A percentile compares a stretch with the other conserved stretches of the same genome.
Conservation (phyloP, 2,113 vertebrate genomes). For the Semnornis frantzii region DNA sequence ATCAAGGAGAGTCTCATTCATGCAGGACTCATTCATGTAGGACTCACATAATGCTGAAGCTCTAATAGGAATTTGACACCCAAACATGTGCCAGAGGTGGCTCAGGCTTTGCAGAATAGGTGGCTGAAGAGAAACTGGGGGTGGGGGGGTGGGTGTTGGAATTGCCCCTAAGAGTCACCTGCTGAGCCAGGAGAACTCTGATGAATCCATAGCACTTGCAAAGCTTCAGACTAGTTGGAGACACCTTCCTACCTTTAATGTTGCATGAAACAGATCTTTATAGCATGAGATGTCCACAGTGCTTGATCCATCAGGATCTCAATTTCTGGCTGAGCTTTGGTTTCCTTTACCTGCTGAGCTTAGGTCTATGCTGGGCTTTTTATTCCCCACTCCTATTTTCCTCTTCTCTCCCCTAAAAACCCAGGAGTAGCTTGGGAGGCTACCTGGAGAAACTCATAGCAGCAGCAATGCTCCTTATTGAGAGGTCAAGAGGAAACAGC, state of each 20-base stretch:
- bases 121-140: fast-evolving
- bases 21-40: not conserved
- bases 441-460: not conserved
- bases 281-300: not conserved
- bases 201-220: not conserved
- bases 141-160: too few species aligned
- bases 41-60: not conserved
- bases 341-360: not conserved
- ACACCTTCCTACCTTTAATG: not conserved
- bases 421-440: not conserved
- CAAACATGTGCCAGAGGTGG: not conserved
- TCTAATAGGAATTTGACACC: fast-evolving
- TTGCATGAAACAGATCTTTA: not conserved
- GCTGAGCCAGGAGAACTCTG: not conserved
- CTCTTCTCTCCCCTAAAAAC: not conserved
- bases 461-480: not conserved
- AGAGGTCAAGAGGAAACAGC: too few species aligned
- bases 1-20: not conserved
- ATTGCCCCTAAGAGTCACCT: not conserved
- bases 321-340: not conserved
- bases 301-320: not conserved
- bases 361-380: not conserved
- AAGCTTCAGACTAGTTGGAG: not conserved
- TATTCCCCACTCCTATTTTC: not conserved
- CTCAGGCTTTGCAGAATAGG: not conserved